A percentile compares a stretch with the other conserved stretches of the same genome.
These are phyloP conservation scores for Mycteria americana DNA, from an alignment of 2,797 vertebrate species.

Conservation along the genomic window DNA sequence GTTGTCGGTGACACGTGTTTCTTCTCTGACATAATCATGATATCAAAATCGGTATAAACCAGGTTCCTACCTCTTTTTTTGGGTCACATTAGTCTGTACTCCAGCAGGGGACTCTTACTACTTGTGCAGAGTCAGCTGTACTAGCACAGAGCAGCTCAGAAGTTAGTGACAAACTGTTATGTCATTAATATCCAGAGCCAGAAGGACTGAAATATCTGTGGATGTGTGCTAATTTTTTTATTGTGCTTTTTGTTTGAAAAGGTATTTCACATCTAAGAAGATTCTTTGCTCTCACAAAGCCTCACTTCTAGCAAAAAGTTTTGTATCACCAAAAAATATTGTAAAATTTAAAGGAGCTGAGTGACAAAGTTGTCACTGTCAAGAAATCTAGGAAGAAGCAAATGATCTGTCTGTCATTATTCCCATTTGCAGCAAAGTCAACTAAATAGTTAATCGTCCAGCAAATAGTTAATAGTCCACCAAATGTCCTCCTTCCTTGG, in stretches of 20 bases:
- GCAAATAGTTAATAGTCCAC: constrained; percentile 4
- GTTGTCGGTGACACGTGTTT: neutral
- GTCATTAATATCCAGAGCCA: neutral
- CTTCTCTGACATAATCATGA: neutral
- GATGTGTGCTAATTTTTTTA: neutral
- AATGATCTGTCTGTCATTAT: neutral
- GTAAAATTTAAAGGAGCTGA: neutral
- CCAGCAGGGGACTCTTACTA: neutral
- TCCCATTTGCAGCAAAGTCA: neutral
- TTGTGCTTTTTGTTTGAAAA: neutral
- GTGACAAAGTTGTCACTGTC: neutral
- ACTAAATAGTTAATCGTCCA: neutral
- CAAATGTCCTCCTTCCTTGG: constrained; percentile 16
- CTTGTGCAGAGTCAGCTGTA: neutral
- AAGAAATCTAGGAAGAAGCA: neutral
- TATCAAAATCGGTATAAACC: neutral
- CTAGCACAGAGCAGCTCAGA: neutral
- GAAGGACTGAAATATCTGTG: neutral
- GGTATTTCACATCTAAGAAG: neutral
- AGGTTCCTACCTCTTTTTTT: neutral
- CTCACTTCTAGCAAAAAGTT: neutral
- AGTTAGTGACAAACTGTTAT: neutral
- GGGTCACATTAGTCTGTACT: neutral
- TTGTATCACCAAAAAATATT: neutral
- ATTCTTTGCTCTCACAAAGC: neutral